Base-by-base conservation (phyloP, 2,888 invertebrate species). In the Oasisia sp. region DNA sequence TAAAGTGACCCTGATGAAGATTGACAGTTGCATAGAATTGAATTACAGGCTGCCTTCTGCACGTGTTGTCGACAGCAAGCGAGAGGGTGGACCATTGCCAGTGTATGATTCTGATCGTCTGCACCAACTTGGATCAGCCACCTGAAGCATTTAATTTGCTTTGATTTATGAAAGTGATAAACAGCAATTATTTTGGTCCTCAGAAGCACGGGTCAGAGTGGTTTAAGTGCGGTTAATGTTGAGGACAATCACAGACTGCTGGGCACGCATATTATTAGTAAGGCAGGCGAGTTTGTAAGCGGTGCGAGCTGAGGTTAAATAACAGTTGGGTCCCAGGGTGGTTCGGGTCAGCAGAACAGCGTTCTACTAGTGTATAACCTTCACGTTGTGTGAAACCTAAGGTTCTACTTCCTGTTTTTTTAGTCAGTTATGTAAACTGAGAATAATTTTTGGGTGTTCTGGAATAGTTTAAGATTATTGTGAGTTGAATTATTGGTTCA, bases 1-100 rank as follows among this genome's bases (percentile, higher is more conserved):
- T 74, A 74, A 74, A 74, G 74, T 74, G 74, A 74, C 74, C n/a
- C 74, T 74, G 74, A 74, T 74, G 74, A 74, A 74, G 74, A 74
- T 74, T 74, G 74, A 74, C 74, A 74, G 74, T n/a, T 74, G 74
- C 74, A 7, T 74, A n/a, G 74, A 74, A 27, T 74, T 74, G 74
- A 74, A 74, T 74, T 74, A 74, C 74, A 0, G 74, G 19, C 74
- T 27, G 27, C n/a, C 27, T 74, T 74, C n/a, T n/a, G n/a, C 74
- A 19, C 19, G 1, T 74, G 74, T 74, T n/a, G 19, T 74, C 27
- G 74, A 27, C 74, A 50, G 50, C 9, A 50, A 50, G 50, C 74
- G 4, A 56, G 19, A 4, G 56, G n/a, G 5, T 19, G 74, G 74
- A 74, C 14, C 0, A 74, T 27, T 74, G 74, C 74, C n/a, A 74